A percentile compares a stretch with the other conserved stretches of the same genome.
Evolutionary conservation across 1,140 invertebrate species (phyloP).

Genomic region (Lethrus apterus): DNA sequence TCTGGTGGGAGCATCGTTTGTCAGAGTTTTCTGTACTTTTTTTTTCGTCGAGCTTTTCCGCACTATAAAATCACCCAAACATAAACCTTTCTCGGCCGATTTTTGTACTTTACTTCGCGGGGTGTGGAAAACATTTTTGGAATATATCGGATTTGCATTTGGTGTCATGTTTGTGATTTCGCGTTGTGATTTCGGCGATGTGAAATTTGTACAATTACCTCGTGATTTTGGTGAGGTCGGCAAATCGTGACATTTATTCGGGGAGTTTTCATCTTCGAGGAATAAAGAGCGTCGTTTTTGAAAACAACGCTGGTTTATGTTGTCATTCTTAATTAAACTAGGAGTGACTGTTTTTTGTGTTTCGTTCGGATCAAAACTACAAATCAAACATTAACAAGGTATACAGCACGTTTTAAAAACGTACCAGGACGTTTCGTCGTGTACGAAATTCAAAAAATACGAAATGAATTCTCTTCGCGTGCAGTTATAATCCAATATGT

Average conservation of each 20-base stretch:
- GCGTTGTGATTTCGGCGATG: no score
- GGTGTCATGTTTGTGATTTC: not conserved
- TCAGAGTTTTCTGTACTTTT: constrained; percentile 18
- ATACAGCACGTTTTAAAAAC: not conserved
- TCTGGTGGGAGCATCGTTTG: not conserved
- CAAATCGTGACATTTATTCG: not conserved
- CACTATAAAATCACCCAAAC: constrained; percentile 36
- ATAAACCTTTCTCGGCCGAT: constrained; percentile 20
- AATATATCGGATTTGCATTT: not conserved
- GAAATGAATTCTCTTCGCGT: constrained; percentile 32
- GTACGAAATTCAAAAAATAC: constrained; percentile 37
- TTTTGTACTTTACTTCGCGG: constrained; percentile 12
- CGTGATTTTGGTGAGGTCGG: no score
- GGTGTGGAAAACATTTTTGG: constrained; percentile 11
- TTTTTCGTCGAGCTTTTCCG: constrained; percentile 24
- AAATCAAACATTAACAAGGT: not conserved
- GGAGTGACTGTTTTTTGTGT: constrained; percentile 18
- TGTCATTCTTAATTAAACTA: constrained; percentile 16
- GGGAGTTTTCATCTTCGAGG: constrained; percentile 3
- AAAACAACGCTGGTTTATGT: not conserved
- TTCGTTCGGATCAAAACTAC: not conserved
- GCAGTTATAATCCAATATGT: constrained; percentile 22
- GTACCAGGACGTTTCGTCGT: constrained; percentile 31
- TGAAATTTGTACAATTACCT: no score
- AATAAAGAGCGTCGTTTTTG: constrained; percentile 15